Evolutionary conservation across 2,113 vertebrate species (phyloP), one percentile per base, ranked within the genome.

Genomic region (Pollimyrus isidori): DNA sequence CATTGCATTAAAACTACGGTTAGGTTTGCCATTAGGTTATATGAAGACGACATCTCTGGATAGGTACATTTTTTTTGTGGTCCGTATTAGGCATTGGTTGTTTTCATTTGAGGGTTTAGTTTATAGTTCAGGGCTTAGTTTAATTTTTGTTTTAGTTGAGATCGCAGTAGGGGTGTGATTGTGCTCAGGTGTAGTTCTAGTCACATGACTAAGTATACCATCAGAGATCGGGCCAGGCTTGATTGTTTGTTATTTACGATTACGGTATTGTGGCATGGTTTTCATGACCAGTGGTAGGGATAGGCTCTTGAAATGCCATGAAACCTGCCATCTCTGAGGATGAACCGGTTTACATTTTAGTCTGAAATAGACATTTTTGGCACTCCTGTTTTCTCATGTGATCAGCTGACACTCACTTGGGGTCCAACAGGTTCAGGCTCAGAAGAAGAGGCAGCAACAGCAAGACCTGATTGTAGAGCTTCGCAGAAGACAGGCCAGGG

Each of bases 391-490:
- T 49, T 85, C 23, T n/a, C 15, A 48, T 50, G 83, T 30, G 48
- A 85, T 10, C 21, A 50, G 46, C 19, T 49, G 11, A 49, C 45
- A 90, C 87, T 1, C 45, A 56, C 39, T 49, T 86, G 0, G 87
- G 48, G 48, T 0, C 21, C 3, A 1, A 3, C 90, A 98, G 97
- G 95, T 94, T 85, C 96, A 97, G 90, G 93, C 90, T 2, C 97
- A 97, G 90, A 95, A 97, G 91, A 98, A 98, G 95, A 94, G 93
- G 90, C 97, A 98, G 85, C 98, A 98, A 93, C 97, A 99, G 93
- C 97, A 99, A 86, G 98, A 98, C 93, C 93, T 99, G 91, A 98
- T 99, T 0, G 97, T 97, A 1, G 98, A 99, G 94, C 91, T 99
- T 93, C 96, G 98, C 45, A 95, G 94, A 89, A 96, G 97, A 88